phyloP scores from a whole-genome alignment of 2,888 invertebrate genomes.

The Tuta absoluta region DNA sequence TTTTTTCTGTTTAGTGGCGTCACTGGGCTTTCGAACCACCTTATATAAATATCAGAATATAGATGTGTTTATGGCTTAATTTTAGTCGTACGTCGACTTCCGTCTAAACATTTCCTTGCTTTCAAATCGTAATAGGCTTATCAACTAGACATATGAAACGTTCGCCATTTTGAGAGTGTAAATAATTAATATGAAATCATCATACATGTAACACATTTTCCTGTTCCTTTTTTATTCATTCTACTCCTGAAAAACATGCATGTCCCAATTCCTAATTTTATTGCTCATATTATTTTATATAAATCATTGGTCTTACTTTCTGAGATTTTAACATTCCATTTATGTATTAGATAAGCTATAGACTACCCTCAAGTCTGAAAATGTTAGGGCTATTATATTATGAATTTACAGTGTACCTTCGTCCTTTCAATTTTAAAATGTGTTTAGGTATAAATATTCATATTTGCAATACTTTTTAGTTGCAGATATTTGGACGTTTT shows the following conservation, averaged over 20 bases:
- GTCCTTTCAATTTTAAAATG: not conserved
- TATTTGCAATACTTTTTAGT: too few species aligned
- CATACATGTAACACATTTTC: not conserved
- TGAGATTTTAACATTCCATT: constrained; percentile 49
- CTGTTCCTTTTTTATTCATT: not conserved
- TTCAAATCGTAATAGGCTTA: not conserved
- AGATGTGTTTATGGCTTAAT: too few species aligned
- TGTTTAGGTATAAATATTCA: too few species aligned
- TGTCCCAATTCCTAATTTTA: not conserved
- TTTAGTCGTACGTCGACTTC: too few species aligned
- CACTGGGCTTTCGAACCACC: too few species aligned
- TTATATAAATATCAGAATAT: too few species aligned
- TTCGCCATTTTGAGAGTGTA: constrained; percentile 4
- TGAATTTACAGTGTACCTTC: not conserved
- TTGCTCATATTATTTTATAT: constrained; percentile 15
- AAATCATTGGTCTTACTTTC: constrained; percentile 20
- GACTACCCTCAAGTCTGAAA: constrained; percentile 42
- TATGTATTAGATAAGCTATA: constrained; percentile 38
- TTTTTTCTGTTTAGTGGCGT: too few species aligned
- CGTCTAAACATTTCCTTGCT: too few species aligned
- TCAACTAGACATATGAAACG: not conserved
- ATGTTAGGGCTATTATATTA: constrained; percentile 29
- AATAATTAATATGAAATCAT: not conserved
- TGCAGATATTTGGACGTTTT: too few species aligned
- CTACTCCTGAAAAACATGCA: not conserved